Conservation (phyloP, 1,140 invertebrate species). For the Temnothorax nylanderi region DNA sequence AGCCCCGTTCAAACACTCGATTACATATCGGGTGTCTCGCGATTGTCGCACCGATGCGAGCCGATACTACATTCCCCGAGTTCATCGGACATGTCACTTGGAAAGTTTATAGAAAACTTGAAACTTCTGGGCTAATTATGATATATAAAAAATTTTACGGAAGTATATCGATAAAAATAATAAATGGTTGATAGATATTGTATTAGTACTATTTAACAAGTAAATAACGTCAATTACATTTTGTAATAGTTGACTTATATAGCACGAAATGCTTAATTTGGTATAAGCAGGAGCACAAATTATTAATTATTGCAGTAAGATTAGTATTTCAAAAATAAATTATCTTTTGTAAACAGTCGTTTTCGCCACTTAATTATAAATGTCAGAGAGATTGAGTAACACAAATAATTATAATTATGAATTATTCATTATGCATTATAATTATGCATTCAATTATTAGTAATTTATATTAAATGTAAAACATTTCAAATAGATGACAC, state of each 20-base stretch:
- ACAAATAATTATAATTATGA: not conserved
- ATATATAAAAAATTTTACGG: not conserved
- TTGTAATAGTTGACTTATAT: not conserved
- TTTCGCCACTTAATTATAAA: not conserved
- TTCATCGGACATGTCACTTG: not conserved
- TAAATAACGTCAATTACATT: not conserved
- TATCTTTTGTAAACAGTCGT: not conserved
- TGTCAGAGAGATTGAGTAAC: not conserved
- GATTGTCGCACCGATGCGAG: conserved; percentile 31
- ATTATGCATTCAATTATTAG: conserved; percentile 14
- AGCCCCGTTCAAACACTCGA: conserved; percentile 74
- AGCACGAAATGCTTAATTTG: not conserved
- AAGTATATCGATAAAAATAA: not conserved
- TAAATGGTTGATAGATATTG: not conserved
- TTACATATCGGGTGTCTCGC: conserved; percentile 71
- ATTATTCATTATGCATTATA: conserved; percentile 12
- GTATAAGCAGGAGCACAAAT: not conserved
- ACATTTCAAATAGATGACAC: not conserved
- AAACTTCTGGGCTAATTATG: not conserved
- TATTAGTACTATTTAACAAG: not conserved
- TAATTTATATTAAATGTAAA: not conserved
- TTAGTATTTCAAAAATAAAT: not conserved
- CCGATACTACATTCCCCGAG: not conserved
- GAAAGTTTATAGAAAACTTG: not conserved
- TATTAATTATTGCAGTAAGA: not conserved